phyloP scores from a whole-genome alignment of 1,140 invertebrate species.

The Ectropis grisescens region DNA sequence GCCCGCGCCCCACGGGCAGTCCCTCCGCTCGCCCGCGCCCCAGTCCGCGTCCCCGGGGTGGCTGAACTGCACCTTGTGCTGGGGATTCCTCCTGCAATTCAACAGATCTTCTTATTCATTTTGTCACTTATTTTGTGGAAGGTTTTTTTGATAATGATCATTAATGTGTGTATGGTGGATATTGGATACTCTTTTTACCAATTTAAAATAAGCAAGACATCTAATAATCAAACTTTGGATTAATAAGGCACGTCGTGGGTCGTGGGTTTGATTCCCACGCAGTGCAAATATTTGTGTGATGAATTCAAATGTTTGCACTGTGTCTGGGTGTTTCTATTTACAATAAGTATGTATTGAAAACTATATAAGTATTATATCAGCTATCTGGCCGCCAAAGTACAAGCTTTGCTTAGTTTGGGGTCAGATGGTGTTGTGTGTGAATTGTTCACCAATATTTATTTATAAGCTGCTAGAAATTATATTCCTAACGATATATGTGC shows the following conservation, averaged over 20 bases:
- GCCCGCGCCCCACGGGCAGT: constrained; percentile 31
- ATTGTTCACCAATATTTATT: no score
- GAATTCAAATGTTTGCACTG: no score
- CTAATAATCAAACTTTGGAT: not conserved
- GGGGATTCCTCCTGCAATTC: constrained; percentile 28
- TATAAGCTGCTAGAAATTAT: not conserved
- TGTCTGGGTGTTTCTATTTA: no score
- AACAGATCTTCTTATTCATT: not conserved
- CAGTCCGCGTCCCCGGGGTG: constrained; percentile 46
- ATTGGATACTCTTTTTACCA: not conserved
- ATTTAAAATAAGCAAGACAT: not conserved
- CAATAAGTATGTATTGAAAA: no score
- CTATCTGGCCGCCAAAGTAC: no score
- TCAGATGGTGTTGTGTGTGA: no score
- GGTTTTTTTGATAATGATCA: not conserved
- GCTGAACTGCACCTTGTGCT: constrained; percentile 33
- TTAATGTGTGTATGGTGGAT: not conserved
- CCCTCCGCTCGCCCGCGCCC: constrained; percentile 20
- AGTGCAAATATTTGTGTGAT: no score
- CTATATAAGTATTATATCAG: no score
- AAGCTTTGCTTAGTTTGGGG: no score
- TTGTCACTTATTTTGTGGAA: not conserved
- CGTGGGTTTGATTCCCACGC: not conserved
- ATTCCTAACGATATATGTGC: not conserved
- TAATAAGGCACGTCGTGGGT: not conserved